A percentile compares a stretch with the other conserved stretches of the same genome.
These are phyloP conservation scores for Phrynocephalus forsythii DNA, from an alignment of 2,797 vertebrate species.

Conservation along the genomic window DNA sequence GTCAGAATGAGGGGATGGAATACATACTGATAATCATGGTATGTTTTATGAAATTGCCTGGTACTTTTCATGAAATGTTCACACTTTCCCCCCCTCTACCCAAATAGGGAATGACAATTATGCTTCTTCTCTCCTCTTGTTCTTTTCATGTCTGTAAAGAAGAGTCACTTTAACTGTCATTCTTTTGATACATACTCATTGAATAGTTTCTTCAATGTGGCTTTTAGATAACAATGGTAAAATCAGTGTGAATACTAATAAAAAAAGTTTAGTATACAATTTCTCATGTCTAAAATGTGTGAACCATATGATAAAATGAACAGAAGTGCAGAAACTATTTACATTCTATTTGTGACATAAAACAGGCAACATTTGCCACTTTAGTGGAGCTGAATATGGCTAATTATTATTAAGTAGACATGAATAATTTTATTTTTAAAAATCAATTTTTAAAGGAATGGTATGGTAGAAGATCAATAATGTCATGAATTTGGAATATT, in stretches of 20 bases:
- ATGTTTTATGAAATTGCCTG: not conserved
- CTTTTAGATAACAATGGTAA: conserved; percentile 43
- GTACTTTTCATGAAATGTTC: conserved; percentile 23
- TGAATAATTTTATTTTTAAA: conserved; percentile 13
- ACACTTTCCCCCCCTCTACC: not conserved
- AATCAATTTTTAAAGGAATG: conserved; percentile 8
- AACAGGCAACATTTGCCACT: conserved; percentile 30
- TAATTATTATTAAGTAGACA: conserved; percentile 29
- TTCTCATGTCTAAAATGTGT: conserved; percentile 39
- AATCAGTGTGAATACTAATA: conserved; percentile 42
- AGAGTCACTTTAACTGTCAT: conserved; percentile 23
- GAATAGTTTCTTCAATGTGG: conserved; percentile 30
- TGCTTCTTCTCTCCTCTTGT: not conserved
- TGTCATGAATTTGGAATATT: conserved; percentile 23
- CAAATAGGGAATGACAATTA: conserved; percentile 17
- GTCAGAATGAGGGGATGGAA: not conserved
- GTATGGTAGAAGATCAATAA: not conserved
- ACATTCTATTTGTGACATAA: conserved; percentile 31
- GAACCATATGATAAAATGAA: conserved; percentile 37
- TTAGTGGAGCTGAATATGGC: conserved; percentile 26
- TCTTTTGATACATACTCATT: conserved; percentile 1
- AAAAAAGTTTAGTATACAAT: conserved; percentile 23
- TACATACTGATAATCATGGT: not conserved
- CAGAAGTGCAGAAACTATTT: conserved; percentile 18
- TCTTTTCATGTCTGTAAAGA: conserved; percentile 28